These are phyloP conservation scores for Nomada flava DNA, from an alignment of 2,888 invertebrate genomes.

Conservation along the genomic window DNA sequence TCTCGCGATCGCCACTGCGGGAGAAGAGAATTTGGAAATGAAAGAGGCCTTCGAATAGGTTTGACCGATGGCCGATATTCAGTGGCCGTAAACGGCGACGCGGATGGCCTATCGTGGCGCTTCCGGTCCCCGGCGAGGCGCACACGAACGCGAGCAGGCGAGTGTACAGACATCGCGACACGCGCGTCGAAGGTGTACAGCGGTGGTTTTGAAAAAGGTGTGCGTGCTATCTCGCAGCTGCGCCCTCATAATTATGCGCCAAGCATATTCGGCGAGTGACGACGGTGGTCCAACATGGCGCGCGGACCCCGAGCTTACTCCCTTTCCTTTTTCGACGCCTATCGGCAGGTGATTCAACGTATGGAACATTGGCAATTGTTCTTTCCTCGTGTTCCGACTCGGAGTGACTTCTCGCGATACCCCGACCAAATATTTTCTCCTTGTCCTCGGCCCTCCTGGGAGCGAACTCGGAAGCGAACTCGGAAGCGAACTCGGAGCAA, in stretches of 20 bases:
- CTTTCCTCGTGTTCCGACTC: background rate
- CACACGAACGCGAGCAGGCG: slow-evolving; percentile 5
- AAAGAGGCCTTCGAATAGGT: background rate
- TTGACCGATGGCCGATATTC: slow-evolving; percentile 11
- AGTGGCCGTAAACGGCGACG: slow-evolving; percentile 30
- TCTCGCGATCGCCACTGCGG: too few species aligned
- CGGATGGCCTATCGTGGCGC: slow-evolving; percentile 47
- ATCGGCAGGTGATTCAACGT: slow-evolving; percentile 49
- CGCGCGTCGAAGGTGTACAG: slow-evolving; percentile 39
- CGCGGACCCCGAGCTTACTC: slow-evolving; percentile 25
- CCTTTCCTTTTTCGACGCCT: slow-evolving; percentile 48
- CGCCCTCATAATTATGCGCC: slow-evolving; percentile 65
- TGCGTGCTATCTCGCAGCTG: slow-evolving; percentile 68
- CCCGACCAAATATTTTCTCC: background rate
- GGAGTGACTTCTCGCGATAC: background rate
- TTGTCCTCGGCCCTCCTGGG: slow-evolving; percentile 9
- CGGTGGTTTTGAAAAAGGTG: slow-evolving; percentile 61
- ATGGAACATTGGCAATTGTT: slow-evolving; percentile 7
- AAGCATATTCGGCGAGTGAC: slow-evolving; percentile 64
- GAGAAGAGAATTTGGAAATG: too few species aligned
- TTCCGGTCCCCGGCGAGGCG: slow-evolving; percentile 44
- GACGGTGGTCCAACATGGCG: slow-evolving; percentile 52
- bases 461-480: background rate
- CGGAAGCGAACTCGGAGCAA: background rate
- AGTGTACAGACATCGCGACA: slow-evolving; percentile 22